Conservation (phyloP, 2,888 invertebrate species). For the Therioaphis trifolii region DNA sequence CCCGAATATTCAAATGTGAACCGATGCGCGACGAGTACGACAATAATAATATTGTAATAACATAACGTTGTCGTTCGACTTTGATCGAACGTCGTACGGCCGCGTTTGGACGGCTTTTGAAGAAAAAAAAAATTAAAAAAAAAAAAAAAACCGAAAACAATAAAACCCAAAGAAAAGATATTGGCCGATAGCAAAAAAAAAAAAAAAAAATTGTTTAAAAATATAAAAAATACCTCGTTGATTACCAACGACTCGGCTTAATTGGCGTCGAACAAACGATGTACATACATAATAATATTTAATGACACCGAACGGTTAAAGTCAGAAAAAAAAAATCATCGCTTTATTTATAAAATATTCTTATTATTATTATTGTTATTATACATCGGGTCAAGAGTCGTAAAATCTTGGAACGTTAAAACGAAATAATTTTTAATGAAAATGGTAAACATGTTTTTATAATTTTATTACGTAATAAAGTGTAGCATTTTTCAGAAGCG, state of each 20-base stretch:
- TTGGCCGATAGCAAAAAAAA: too few species aligned
- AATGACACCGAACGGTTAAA: background rate
- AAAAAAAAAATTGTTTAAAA: too few species aligned
- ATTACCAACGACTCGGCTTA: background rate
- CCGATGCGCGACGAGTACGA: too few species aligned
- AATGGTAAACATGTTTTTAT: slow-evolving; percentile 42
- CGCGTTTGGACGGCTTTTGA: too few species aligned
- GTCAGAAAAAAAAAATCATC: background rate
- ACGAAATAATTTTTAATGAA: slow-evolving; percentile 53
- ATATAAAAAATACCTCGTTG: too few species aligned
- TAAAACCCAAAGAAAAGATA: too few species aligned
- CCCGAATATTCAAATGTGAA: too few species aligned
- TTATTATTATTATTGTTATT: background rate
- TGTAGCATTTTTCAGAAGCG: slow-evolving; percentile 30
- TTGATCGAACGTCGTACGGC: too few species aligned
- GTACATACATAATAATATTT: background rate
- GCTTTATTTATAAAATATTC: background rate
- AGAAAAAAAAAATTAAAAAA: too few species aligned
- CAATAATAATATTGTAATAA: too few species aligned
- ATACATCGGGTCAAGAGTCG: slow-evolving; percentile 10
- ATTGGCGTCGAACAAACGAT: background rate
- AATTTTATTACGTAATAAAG: slow-evolving; percentile 40
- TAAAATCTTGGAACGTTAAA: slow-evolving; percentile 34
- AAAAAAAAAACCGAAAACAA: background rate
- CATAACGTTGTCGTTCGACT: too few species aligned